Base-by-base conservation (phyloP, 2,797 vertebrate species). In the Ctenopoma multispine region DNA sequence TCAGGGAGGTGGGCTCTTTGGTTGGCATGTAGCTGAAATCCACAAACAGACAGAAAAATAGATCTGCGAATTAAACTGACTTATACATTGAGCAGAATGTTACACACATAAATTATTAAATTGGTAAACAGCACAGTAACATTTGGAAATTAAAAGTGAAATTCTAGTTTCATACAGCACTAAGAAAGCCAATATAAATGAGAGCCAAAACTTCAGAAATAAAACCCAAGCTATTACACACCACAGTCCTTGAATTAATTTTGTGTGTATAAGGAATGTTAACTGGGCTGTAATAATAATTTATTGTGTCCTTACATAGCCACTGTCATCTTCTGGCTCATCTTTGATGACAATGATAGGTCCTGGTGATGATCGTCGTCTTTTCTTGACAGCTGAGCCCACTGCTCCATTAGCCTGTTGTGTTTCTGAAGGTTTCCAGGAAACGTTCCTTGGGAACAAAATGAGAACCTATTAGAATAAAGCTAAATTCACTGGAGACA, bases 271-370 rank as follows among this genome's bases (percentile, higher is more conserved):
- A 31, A 56, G 7, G 23, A 57, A 43, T 8, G 36, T 8, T 24
- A 1, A 48, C n/a, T 66, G 15, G 23, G 56, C 44, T 51, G 29
- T 15, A 43, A 56, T 15, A 38, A 69, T 49, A 36, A 63, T 47
- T 18, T 31, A 63, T 21, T 46, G 15, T 66, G 34, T 69, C 51
- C 89, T 88, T 82, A 92, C 90, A 63, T 81, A 87, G 75, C 63
- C 74, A 7, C 75, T 58, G 62, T 85, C 80, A 21, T 90, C 86
- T 50, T 89, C 89, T 63, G 90, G 88, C 69, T 92, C 91, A 24
- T 92, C 87, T 84, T 92, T 92, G 71, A 92, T 89, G 76, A 91
- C 64, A 36, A 92, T 87, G 75, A 88, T 17, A 4, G 89, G 89
- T 20, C 79, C 87, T 5, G 91, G 88, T 27, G 90, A 92, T 0